Conservation (phyloP, 2,113 vertebrate genomes). For the Erinaceus europaeus region DNA sequence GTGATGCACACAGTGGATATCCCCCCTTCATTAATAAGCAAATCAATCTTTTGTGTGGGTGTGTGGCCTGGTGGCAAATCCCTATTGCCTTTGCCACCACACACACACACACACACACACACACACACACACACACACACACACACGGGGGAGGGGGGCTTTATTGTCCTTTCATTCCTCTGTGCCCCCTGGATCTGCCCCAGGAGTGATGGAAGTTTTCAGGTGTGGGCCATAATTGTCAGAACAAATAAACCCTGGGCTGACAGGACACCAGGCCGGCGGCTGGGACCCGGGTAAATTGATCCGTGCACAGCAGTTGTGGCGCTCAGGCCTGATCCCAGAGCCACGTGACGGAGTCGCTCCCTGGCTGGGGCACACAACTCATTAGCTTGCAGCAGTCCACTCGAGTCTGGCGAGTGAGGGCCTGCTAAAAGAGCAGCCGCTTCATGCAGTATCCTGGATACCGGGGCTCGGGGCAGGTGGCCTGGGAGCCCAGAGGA, state of each 20-base stretch:
- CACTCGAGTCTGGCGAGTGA: conserved; percentile 76
- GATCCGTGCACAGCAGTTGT: conserved; percentile 58
- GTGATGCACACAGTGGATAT: no score
- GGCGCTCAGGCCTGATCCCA: conserved; percentile 46
- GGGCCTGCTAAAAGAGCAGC: conserved; percentile 82
- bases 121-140: no score
- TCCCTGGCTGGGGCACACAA: conserved; percentile 71
- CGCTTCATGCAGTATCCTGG: conserved; percentile 89
- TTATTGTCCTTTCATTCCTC: conserved; percentile 17
- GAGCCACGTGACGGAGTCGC: conserved; percentile 63
- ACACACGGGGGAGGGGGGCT: no score
- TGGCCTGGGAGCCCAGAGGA: conserved; percentile 79
- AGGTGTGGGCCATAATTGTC: conserved; percentile 56
- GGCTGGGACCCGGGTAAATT: conserved; percentile 49
- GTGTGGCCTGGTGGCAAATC: no score
- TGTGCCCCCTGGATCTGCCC: conserved; percentile 39
- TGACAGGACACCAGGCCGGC: conserved; percentile 26
- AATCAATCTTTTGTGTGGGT: no score
- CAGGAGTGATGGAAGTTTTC: neutral
- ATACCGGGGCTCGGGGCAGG: conserved; percentile 82
- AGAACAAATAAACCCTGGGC: conserved; percentile 43
- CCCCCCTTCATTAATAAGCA: no score
- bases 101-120: no score
- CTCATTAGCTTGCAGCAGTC: conserved; percentile 81
- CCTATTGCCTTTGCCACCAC: no score